Evolutionary conservation across 1,140 invertebrate species (phyloP).

Genomic region (Drosophila nigromelanica): DNA sequence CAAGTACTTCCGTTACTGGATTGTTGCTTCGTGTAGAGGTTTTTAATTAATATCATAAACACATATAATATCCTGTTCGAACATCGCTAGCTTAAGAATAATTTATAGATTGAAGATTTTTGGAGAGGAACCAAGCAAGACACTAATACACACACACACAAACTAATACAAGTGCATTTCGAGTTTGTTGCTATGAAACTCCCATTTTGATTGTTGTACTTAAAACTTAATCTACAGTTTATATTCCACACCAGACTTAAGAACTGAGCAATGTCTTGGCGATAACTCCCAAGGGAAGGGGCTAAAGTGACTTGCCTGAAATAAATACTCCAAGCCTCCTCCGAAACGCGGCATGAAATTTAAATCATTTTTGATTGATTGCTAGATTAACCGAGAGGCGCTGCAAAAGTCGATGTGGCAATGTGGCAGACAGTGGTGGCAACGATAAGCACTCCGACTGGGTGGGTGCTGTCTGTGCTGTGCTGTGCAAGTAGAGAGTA

Average conservation of each 20-base stretch:
- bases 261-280: background rate
- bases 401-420: conserved; percentile 22
- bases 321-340: background rate
- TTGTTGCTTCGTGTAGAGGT: no score
- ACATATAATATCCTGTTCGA: no score
- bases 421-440: conserved; percentile 36
- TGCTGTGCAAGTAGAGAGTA: no score
- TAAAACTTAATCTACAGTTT: conserved; percentile 9
- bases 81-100: no score
- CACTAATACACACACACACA: background rate
- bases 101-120: no score
- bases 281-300: background rate
- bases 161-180: background rate
- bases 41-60: no score
- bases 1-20: no score
- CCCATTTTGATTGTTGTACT: background rate
- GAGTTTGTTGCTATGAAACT: background rate
- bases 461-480: background rate
- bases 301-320: background rate
- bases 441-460: conserved; percentile 34
- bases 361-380: conserved; percentile 82
- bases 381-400: conserved; percentile 60
- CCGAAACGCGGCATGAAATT: conserved; percentile 73
- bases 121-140: no score
- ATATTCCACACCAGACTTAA: background rate